Evolutionary conservation across 2,888 invertebrate genomes (phyloP), one percentile per base, ranked within the genome.

Genomic region (Acanthosepion esculentum): DNA sequence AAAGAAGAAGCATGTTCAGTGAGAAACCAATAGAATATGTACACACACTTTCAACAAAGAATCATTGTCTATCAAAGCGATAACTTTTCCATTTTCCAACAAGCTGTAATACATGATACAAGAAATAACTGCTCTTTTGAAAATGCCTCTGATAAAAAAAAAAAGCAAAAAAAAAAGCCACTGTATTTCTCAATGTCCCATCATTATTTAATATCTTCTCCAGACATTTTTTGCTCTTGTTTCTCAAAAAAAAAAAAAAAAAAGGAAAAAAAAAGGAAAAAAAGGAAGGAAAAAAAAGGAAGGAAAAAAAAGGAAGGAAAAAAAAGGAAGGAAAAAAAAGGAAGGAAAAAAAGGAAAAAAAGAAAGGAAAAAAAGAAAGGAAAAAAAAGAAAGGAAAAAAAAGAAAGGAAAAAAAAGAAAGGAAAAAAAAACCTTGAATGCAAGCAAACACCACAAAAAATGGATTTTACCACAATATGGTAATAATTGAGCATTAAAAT

Each of bases 401-500:
- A n/a, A n/a, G n/a, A n/a, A n/a, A n/a, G n/a, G n/a, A 64, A 23
- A 23, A 33, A 12, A 78, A 18, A 33, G 3, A 41, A 41, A 41
- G 2, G 26, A 64, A 23, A 23, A 33, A 12, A n/a, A n/a, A n/a
- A n/a, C n/a, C n/a, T n/a, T n/a, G 33, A 18, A 33, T 33, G n/a
- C n/a, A 2, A n/a, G 10, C n/a, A 33, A 78, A 78, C n/a, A 33
- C 12, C 33, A 78, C 15, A 33, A 41, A 78, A 78, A 78, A 78
- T 78, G n/a, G n/a, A n/a, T 78, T 78, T 78, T 33, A 78, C n/a
- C 78, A 33, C 78, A 78, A 78, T n/a, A 78, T 78, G 78, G 78
- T n/a, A 78, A 78, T 78, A 78, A 78, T 78, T 78, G 78, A n/a
- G 78, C n/a, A 78, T 78, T 78, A 78, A 78, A 78, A n/a, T 78